Conservation (phyloP, 2,888 invertebrate species). For the Rhagonycha fulva region DNA sequence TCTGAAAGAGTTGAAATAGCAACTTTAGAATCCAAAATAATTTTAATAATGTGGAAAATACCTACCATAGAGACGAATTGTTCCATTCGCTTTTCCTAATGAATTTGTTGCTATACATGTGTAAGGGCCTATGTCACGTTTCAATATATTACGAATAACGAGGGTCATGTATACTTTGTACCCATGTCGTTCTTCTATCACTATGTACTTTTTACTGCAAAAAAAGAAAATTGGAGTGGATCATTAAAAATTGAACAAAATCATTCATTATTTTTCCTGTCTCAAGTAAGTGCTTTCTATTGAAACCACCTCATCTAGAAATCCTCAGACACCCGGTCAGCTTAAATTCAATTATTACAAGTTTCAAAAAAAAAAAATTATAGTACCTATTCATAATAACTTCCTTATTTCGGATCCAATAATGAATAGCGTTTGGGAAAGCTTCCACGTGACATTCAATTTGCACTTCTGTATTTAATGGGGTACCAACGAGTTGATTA, state of each 20-base stretch:
- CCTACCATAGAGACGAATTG: constrained; percentile 67
- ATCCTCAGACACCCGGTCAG: neutral
- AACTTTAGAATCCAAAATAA: neutral
- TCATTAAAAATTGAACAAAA: neutral
- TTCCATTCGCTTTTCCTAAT: constrained; percentile 71
- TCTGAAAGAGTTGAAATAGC: neutral
- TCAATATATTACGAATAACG: constrained; percentile 58
- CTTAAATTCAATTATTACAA: neutral
- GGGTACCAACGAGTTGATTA: constrained; percentile 86
- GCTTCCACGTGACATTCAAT: constrained; percentile 89
- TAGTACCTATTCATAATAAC: constrained; percentile 81
- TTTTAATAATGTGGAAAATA: neutral
- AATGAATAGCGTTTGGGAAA: constrained; percentile 77
- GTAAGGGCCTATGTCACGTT: constrained; percentile 60
- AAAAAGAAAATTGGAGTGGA: neutral
- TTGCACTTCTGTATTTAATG: constrained; percentile 82
- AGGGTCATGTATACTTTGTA: constrained; percentile 72
- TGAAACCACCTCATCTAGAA: neutral
- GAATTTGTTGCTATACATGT: constrained; percentile 72
- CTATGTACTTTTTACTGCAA: constrained; percentile 60
- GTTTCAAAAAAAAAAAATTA: neutral
- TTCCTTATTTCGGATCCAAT: constrained; percentile 79
- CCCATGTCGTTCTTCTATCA: constrained; percentile 66
- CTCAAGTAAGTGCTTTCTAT: neutral
- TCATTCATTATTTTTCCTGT: neutral